Percentiles rank a stretch among this genome's conserved stretches.
phyloP scores from a whole-genome alignment of 2,113 vertebrate genomes.

The Zosterops borbonicus region DNA sequence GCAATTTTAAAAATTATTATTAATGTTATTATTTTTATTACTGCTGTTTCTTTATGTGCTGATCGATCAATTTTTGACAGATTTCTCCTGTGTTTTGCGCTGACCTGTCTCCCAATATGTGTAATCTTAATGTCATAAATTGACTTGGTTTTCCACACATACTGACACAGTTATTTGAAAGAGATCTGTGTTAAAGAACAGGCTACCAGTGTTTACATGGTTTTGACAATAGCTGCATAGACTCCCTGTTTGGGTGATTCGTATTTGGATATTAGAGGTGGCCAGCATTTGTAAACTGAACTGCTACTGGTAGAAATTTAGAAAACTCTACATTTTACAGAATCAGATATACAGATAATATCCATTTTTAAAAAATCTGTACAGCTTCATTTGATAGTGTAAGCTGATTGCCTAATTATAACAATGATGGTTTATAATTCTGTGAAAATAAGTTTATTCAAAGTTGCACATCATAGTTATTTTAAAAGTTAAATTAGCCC shows the following conservation, averaged over 20 bases:
- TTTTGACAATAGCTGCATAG: conserved; percentile 23
- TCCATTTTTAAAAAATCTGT: background rate
- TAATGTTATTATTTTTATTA: background rate
- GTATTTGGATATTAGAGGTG: conserved; percentile 20
- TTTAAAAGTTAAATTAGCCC: background rate
- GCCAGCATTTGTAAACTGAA: conserved; percentile 21
- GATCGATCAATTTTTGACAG: background rate
- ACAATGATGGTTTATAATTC: background rate
- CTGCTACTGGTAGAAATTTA: background rate
- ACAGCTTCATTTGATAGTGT: background rate
- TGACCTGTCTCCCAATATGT: background rate
- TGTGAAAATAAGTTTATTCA: background rate
- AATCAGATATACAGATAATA: background rate
- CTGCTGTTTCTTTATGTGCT: background rate
- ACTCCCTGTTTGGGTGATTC: background rate
- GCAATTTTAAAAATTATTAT: background rate
- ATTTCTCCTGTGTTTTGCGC: background rate
- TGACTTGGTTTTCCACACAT: background rate
- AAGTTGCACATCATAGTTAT: background rate
- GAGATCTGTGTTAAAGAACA: conserved; percentile 8
- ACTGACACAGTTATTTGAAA: background rate
- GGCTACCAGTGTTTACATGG: background rate
- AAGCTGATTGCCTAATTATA: background rate
- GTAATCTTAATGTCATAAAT: background rate
- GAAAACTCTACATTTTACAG: conserved; percentile 34